Percentiles rank a stretch among this genome's conserved stretches.
phyloP scores from a whole-genome alignment of 2,113 vertebrate genomes.

The Embiotoca jacksoni region DNA sequence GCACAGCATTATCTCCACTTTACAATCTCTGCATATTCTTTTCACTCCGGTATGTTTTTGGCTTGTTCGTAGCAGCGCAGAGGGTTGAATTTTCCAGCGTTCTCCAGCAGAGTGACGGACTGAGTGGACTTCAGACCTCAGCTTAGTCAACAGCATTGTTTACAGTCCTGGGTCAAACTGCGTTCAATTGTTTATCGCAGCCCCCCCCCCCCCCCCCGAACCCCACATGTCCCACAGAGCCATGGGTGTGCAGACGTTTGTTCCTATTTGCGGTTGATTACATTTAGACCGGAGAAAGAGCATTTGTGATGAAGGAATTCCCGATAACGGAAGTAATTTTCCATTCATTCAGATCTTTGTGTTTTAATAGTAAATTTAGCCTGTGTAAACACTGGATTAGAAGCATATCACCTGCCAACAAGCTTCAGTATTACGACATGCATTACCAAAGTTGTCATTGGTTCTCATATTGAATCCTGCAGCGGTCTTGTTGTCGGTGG shows the following conservation, averaged over 20 bases:
- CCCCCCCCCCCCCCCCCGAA: neutral
- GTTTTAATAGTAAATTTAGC: neutral
- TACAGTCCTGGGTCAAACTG: constrained; percentile 63
- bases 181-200: constrained; percentile 59
- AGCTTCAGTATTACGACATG: neutral
- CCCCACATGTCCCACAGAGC: constrained; percentile 23
- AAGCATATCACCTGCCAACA: neutral
- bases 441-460: neutral
- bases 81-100: constrained; percentile 40
- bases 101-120: constrained; percentile 18
- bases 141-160: constrained; percentile 70
- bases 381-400: neutral
- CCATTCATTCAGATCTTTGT: neutral
- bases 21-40: neutral
- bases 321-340: neutral
- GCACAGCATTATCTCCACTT: neutral
- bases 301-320: constrained; percentile 48
- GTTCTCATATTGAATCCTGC: neutral
- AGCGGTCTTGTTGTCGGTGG: neutral
- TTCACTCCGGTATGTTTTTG: neutral
- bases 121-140: constrained; percentile 70
- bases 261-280: constrained; percentile 51
- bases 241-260: constrained; percentile 43
- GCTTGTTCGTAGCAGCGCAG: neutral
- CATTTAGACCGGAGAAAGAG: constrained; percentile 18